A percentile compares a stretch with the other conserved stretches of the same genome.
These are phyloP conservation scores for Aricia artaxerxes DNA, from an alignment of 2,888 invertebrate genomes.

Conservation along the genomic window DNA sequence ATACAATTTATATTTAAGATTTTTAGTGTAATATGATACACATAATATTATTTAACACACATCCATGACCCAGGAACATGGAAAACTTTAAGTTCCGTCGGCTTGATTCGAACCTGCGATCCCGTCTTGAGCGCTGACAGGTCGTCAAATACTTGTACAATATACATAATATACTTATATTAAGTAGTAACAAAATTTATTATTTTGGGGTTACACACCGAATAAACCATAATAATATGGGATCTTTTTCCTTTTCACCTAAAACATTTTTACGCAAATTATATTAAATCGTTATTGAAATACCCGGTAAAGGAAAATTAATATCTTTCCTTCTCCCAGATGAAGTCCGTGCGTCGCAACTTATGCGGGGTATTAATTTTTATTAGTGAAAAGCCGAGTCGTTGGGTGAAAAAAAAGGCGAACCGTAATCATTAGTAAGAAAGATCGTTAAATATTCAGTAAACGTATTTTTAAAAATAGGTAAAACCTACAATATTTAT, in stretches of 20 bases:
- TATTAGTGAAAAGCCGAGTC: constrained; percentile 15
- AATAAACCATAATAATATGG: not conserved
- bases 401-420: not conserved
- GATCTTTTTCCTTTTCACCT: not conserved
- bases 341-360: not conserved
- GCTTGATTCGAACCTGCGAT: too few relatives aligned
- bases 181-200: too few relatives aligned
- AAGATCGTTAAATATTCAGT: not conserved
- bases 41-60: too few relatives aligned
- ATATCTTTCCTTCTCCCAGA: not conserved
- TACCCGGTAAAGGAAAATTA: not conserved
- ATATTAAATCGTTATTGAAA: not conserved
- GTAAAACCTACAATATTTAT: too few relatives aligned
- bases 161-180: too few relatives aligned
- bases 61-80: too few relatives aligned
- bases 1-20: too few relatives aligned
- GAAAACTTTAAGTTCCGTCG: too few relatives aligned
- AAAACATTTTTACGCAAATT: not conserved
- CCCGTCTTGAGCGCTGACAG: too few relatives aligned
- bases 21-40: too few relatives aligned
- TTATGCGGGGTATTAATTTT: constrained; percentile 21
- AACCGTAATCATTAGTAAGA: not conserved
- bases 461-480: too few relatives aligned
- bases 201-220: not conserved
- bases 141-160: too few relatives aligned